These are phyloP conservation scores for Tribolium freemani DNA, from an alignment of 2,888 invertebrate genomes.

Conservation along the genomic window DNA sequence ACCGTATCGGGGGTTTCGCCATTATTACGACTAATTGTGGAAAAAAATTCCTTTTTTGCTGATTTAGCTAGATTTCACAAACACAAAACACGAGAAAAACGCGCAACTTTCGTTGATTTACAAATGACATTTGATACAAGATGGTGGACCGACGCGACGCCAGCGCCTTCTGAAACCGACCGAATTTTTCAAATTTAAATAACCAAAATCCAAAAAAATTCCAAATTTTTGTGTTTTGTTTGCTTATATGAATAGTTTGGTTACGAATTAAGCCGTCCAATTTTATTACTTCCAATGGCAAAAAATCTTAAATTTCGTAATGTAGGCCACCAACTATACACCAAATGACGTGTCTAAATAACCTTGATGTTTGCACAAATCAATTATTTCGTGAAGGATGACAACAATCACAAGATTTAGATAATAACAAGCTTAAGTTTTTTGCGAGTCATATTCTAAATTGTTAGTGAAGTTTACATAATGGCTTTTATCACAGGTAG, in stretches of 20 bases:
- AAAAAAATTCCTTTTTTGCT: background rate
- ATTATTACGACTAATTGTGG: background rate
- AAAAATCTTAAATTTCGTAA: too few relatives aligned
- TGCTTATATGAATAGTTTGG: too few relatives aligned
- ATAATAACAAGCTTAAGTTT: background rate
- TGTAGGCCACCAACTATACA: background rate
- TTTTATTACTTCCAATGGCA: too few relatives aligned
- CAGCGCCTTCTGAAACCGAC: background rate
- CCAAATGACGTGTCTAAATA: background rate
- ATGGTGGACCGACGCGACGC: background rate
- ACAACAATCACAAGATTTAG: background rate
- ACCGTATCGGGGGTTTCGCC: conserved; percentile 24
- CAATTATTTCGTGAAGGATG: background rate
- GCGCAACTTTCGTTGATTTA: background rate
- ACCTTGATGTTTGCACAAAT: conserved; percentile 6
- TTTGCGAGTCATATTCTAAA: conserved; percentile 4
- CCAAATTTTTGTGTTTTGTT: too few relatives aligned
- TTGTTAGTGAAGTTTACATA: background rate
- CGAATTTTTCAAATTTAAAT: too few relatives aligned
- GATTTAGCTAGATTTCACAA: background rate
- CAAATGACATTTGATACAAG: background rate
- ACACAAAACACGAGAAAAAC: background rate
- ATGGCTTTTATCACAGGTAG: conserved; percentile 72
- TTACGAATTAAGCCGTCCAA: too few relatives aligned
- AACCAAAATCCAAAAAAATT: too few relatives aligned